Evolutionary conservation across 2,113 vertebrate genomes (phyloP), one percentile per base, ranked within the genome.

Genomic region (Theristicus caerulescens): DNA sequence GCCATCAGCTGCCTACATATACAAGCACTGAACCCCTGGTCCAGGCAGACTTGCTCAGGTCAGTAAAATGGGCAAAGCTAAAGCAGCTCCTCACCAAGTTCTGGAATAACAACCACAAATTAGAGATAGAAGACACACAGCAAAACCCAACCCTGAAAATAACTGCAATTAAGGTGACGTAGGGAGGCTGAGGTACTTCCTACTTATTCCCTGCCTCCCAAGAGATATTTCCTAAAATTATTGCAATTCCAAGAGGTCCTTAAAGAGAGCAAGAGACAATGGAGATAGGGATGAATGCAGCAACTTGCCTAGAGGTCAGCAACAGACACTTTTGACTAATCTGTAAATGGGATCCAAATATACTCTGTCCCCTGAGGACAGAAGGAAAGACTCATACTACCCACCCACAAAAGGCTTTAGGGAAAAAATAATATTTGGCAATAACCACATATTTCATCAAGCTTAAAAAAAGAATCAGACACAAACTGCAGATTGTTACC

Each of bases 141-240:
- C 9, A 69, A 77, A 84, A 77, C 21, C n/a, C 47, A 65, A 44
- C 47, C 25, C 11, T 47, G 59, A 88, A 3, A 67, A 58, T 10
- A 92, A 69, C 27, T 55, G 16, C 49, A 85, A 61, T 22, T 80
- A 72, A 51, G 10, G 47, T 32, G 21, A 83, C 1, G 11, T 0
- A 74, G 17, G 20, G 40, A 86, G 6, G 21, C 1, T 40, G 15
- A 64, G 7, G 21, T 27, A 78, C 18, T 69, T 91, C 12, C 27
- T 74, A 13, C 32, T 89, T 58, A 81, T 38, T 83, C 36, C 2
- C 1, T 0, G 0, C 1, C 8, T 1, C 2, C 3, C 32, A 57
- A 26, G 46, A 81, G 9, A 1, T 38, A 78, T 19, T 67, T 93
- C 69, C 42, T 44, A 69, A 85, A 91, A 79, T 55, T 57, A 82